Percentiles rank a stretch among this genome's conserved stretches.
phyloP scores from a whole-genome alignment of 2,888 invertebrate species.

The Amblyteles armatorius region DNA sequence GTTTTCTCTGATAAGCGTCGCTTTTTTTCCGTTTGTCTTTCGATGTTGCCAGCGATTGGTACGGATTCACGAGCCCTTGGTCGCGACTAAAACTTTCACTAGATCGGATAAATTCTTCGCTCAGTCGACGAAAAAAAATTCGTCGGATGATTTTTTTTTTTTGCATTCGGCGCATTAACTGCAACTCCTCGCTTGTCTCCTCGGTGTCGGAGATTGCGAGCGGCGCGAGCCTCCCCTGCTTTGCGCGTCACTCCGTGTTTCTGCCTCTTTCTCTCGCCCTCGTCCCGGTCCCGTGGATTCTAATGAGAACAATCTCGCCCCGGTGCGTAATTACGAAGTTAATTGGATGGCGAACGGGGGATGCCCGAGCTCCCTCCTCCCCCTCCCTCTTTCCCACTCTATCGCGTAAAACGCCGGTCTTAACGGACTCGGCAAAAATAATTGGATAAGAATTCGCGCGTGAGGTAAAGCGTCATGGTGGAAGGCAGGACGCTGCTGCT shows the following conservation, averaged over 20 bases:
- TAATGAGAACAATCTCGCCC: slow-evolving; percentile 77
- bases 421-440: slow-evolving; percentile 73
- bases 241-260: slow-evolving; percentile 29
- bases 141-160: neutral
- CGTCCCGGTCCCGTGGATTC: slow-evolving; percentile 69
- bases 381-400: slow-evolving; percentile 48
- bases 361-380: slow-evolving; percentile 61
- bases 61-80: neutral
- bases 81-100: neutral
- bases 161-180: slow-evolving; percentile 35
- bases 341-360: slow-evolving; percentile 75
- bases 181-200: slow-evolving; percentile 7
- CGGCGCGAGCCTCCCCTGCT: neutral
- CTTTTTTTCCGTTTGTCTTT: neutral
- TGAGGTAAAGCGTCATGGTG: slow-evolving; percentile 45
- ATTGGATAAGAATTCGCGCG: slow-evolving; percentile 73
- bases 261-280: slow-evolving; percentile 46
- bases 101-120: neutral
- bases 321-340: slow-evolving; percentile 77
- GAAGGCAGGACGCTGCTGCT: slow-evolving; percentile 33
- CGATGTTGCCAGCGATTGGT: neutral
- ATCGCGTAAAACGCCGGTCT: slow-evolving; percentile 56
- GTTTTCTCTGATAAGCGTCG: neutral
- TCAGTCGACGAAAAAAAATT: neutral
- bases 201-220: slow-evolving; percentile 2